Evolutionary conservation across 2,888 invertebrate species (phyloP), one percentile per base, ranked within the genome.

Genomic region (Dilophus febrilis): DNA sequence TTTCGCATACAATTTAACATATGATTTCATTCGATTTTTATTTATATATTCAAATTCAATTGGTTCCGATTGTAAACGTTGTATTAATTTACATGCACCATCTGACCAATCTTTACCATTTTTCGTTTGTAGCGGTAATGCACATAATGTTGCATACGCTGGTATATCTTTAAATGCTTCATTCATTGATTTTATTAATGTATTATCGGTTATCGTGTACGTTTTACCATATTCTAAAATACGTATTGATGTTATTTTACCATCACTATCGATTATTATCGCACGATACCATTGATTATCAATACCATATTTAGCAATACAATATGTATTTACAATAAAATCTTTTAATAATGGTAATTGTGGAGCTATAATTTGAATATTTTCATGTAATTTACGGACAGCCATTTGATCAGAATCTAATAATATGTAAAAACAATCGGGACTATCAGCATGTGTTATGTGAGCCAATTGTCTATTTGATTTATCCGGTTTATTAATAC

Each of bases 241-340:
- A 27, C 80, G 70, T 2, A 84, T 73, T 0, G 80, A 81, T 10
- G 76, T 81, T 30, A 82, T 75, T 45, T 83, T 82, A 6, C 71
- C 64, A 48, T 77, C 77, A 0, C 79, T 71, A 54, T 86, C 87
- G 31, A 91, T 71, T 8, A 95, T 78, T 53, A 77, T 77, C 0
- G 91, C 94, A 42, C 95, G 71, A 58, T 95, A 95, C 94, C 95
- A 97, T 45, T 71, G 71, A 31, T 80, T 77, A 54, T 94, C 88
- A 2, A 74, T 77, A 1, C 77, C 72, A 57, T 86, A 92, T 51
- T 80, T 76, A 1, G 91, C 90, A 36, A 77, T 67, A 49, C 83
- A 84, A 1, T 74, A 52, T 1, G 72, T 69, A 7, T 77, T 76
- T 42, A 69, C 64, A 35, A 72, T 71, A 2, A 71, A 66, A 40